Conservation (phyloP, 2,888 invertebrate genomes). For the Chrysotoxum bicinctum region DNA sequence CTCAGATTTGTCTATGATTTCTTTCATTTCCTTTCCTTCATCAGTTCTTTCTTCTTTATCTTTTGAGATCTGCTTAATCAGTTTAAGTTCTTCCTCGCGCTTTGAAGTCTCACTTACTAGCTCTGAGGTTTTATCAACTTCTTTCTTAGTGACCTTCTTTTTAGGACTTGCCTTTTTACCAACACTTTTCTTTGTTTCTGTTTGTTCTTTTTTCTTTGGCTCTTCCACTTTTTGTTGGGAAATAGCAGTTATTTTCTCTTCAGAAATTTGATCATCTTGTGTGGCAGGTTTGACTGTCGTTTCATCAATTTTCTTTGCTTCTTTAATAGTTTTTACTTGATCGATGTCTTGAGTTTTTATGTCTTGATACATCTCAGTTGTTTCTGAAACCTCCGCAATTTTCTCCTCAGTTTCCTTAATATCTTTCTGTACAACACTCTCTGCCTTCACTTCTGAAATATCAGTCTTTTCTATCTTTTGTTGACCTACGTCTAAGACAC, state of each 20-base stretch:
- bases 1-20: slow-evolving; percentile 14
- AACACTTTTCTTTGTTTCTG: background rate
- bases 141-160: background rate
- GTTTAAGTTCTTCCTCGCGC: background rate
- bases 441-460: slow-evolving; percentile 27
- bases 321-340: background rate
- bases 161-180: slow-evolving; percentile 47
- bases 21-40: background rate
- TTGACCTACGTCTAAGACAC: background rate
- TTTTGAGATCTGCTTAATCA: background rate
- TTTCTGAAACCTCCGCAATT: background rate
- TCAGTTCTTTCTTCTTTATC: background rate
- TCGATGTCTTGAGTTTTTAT: background rate
- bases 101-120: background rate
- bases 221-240: background rate
- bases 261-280: background rate
- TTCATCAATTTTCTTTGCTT: background rate
- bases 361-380: background rate
- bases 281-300: background rate
- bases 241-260: slow-evolving; percentile 9
- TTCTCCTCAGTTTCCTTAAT: slow-evolving; percentile 8
- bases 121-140: slow-evolving; percentile 20
- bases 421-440: slow-evolving; percentile 33
- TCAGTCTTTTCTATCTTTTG: slow-evolving; percentile 29
- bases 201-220: background rate